phyloP scores from a whole-genome alignment of 2,113 vertebrate species.

The Perca fluviatilis region DNA sequence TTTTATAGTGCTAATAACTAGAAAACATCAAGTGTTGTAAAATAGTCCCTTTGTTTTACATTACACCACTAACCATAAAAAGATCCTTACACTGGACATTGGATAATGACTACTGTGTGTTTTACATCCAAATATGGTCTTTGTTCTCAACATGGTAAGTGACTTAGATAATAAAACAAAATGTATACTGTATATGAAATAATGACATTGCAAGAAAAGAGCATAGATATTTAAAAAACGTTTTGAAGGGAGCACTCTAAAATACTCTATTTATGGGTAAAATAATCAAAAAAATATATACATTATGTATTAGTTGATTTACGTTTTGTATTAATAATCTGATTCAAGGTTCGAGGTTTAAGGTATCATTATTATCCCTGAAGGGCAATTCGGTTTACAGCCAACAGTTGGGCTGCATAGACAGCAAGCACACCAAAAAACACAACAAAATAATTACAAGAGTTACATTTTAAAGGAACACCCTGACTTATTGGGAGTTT shows the following conservation, averaged over 20 bases:
- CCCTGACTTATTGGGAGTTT: no score
- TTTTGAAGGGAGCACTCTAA: background rate
- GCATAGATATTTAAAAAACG: background rate
- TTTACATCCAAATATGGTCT: no score
- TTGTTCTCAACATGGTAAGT: no score
- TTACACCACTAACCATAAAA: no score
- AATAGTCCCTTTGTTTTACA: no score
- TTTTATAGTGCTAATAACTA: background rate
- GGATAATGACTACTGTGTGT: background rate
- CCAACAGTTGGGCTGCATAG: no score
- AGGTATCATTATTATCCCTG: no score
- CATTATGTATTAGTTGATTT: background rate
- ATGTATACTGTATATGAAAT: background rate
- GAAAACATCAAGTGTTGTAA: background rate
- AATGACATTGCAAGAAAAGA: background rate
- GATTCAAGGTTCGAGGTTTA: background rate
- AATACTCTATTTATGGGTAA: background rate
- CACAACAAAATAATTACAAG: no score
- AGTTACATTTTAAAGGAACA: no score
- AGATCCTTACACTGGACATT: background rate
- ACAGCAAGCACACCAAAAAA: no score
- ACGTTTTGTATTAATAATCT: background rate
- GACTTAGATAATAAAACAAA: background rate
- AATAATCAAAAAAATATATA: no score
- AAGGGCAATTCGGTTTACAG: no score